Conservation (phyloP, 92 coral and sea anemone genomes). For the Porites evermanni region DNA sequence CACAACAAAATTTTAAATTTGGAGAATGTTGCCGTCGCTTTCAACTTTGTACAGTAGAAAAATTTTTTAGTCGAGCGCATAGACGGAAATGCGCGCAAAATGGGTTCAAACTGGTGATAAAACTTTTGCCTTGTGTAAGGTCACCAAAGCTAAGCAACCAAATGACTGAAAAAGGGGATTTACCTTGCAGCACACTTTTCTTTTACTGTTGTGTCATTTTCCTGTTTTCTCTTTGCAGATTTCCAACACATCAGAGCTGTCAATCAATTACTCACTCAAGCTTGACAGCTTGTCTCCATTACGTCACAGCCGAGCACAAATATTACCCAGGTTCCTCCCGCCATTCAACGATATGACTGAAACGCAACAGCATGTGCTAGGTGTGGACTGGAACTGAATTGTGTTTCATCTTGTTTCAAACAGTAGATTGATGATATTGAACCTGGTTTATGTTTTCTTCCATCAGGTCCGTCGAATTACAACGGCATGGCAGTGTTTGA, state of each 20-base stretch:
- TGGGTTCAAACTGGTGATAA: no score
- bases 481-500: conserved; percentile 93
- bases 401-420: not conserved
- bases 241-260: conserved; percentile 92
- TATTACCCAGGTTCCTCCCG: conserved; percentile 75
- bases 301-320: conserved; percentile 87
- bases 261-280: conserved; percentile 76
- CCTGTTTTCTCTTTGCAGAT: conserved; percentile 55
- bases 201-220: not conserved
- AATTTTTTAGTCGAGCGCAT: no score
- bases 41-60: no score
- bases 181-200: not conserved
- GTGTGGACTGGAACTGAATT: conserved; percentile 10
- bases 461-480: conserved; percentile 89
- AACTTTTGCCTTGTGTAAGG: no score
- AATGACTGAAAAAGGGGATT: no score
- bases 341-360: conserved; percentile 66
- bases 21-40: no score
- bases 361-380: conserved; percentile 72
- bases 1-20: no score
- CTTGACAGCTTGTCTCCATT: conserved; percentile 90
- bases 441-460: not conserved
- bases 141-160: no score
- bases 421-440: no score
- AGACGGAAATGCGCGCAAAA: no score